Base-by-base conservation (phyloP, 2,888 invertebrate genomes). In the Apamea epomidion region DNA sequence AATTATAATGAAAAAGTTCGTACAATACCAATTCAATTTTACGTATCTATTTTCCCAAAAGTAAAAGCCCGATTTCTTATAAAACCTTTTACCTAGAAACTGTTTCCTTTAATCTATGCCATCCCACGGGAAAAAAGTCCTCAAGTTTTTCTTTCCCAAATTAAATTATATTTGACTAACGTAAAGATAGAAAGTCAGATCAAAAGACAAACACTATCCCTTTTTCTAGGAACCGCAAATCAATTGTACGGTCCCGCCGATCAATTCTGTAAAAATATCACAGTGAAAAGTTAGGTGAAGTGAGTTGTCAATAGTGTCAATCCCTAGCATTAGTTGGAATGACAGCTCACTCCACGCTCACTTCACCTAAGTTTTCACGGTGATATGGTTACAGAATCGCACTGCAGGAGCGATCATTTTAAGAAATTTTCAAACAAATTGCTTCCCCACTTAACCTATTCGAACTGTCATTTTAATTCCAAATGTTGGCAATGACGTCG, bases 81-180 rank as follows among this genome's bases (percentile, higher is more conserved):
- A 65, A 64, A 51, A 81, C 25, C 0, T 45, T 79, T 64, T 8
- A 74, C 5, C 16, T 10, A 4, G 54, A 51, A 77, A 51, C 2
- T 45, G 3, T 21, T 32, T 54, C 1, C 29, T 37, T 78, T 45
- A 51, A 60, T 60, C 3, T 51, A 65, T 16, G 8, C 4, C 10
- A n/a, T 29, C 37, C 51, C 14, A 78, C 42, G n/a, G 18, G 29
- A 69, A 69, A 32, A 25, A 45, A 14, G n/a, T 37, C 25, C 12
- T n/a, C 14, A 25, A 81, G 73, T 25, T 80, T 73, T 32, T 21
- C 42, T 25, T 78, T 32, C 16, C 32, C 7, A 65, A 81, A 85
- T 80, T 65, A 73, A 48, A 64, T 84, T 80, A 42, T 81, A 58
- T 70, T 85, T 69, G 29, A 68, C 37, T 69, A 70, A 7, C 18